phyloP scores from a whole-genome alignment of 1,140 invertebrate genomes.

The Bombus consobrinus region DNA sequence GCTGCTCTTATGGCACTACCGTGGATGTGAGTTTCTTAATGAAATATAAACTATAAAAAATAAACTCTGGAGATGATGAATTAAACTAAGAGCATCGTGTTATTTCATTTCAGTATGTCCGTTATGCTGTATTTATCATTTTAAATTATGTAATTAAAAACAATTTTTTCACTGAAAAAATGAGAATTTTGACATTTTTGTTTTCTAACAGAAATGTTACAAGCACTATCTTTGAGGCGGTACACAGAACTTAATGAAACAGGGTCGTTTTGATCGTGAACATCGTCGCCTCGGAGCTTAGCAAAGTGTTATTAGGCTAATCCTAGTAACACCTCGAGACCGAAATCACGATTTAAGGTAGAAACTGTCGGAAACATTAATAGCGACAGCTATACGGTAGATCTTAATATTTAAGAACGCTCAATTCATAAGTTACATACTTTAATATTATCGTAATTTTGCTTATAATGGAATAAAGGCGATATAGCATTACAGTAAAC shows the following conservation, averaged over 20 bases:
- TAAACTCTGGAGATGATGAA: no score
- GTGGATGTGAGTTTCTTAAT: no score
- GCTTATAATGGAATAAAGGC: neutral
- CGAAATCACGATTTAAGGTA: constrained; percentile 8
- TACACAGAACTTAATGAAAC: constrained; percentile 6
- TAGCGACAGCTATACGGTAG: neutral
- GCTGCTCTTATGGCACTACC: no score
- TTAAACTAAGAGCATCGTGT: no score
- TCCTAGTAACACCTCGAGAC: constrained; percentile 17
- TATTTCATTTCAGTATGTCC: no score
- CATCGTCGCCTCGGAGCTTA: constrained; percentile 1
- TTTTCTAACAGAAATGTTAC: neutral
- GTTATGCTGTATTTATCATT: no score
- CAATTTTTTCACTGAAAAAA: no score
- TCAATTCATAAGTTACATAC: neutral
- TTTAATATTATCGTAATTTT: no score
- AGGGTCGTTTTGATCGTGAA: constrained; percentile 14
- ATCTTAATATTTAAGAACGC: neutral
- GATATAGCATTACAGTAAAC: neutral
- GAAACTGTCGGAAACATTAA: neutral
- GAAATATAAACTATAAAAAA: no score
- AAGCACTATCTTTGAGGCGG: neutral
- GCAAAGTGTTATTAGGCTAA: constrained; percentile 27
- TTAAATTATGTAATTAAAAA: no score
- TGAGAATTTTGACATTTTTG: no score